Conservation (phyloP, 2,797 vertebrate species). For the Rhinichthys osculus region DNA sequence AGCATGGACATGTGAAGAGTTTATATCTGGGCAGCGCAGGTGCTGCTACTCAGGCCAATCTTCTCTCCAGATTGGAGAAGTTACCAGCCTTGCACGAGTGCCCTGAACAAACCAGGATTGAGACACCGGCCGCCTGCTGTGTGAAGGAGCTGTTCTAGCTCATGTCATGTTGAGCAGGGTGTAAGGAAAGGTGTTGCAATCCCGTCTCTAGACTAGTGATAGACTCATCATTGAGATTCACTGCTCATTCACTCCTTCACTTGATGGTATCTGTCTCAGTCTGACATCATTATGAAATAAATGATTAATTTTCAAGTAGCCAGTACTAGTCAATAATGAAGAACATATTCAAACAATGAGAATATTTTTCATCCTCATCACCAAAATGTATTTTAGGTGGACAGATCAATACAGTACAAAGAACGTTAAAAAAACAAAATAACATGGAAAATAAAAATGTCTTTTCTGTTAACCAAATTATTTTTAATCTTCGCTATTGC, state of each 20-base stretch:
- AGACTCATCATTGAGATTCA: background rate
- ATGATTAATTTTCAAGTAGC: too few relatives aligned
- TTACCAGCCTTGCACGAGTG: background rate
- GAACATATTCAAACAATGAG: too few relatives aligned
- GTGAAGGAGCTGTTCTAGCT: background rate
- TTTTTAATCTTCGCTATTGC: too few relatives aligned
- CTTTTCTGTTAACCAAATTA: too few relatives aligned
- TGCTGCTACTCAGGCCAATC: conserved; percentile 5
- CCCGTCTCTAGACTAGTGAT: background rate
- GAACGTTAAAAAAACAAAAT: too few relatives aligned
- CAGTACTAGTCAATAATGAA: too few relatives aligned
- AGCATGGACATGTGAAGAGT: background rate
- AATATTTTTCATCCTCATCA: too few relatives aligned
- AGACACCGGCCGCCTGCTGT: background rate
- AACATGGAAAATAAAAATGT: too few relatives aligned
- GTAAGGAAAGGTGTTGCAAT: background rate
- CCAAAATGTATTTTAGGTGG: too few relatives aligned
- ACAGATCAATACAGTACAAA: too few relatives aligned
- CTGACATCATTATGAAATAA: too few relatives aligned
- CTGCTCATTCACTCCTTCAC: background rate
- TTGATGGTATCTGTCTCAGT: background rate
- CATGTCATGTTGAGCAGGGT: background rate
- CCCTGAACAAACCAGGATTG: background rate
- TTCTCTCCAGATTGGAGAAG: conserved; percentile 9
- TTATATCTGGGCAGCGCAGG: conserved; percentile 33